phyloP scores from a whole-genome alignment of 2,113 vertebrate species.

The Poeciliopsis retropinna region DNA sequence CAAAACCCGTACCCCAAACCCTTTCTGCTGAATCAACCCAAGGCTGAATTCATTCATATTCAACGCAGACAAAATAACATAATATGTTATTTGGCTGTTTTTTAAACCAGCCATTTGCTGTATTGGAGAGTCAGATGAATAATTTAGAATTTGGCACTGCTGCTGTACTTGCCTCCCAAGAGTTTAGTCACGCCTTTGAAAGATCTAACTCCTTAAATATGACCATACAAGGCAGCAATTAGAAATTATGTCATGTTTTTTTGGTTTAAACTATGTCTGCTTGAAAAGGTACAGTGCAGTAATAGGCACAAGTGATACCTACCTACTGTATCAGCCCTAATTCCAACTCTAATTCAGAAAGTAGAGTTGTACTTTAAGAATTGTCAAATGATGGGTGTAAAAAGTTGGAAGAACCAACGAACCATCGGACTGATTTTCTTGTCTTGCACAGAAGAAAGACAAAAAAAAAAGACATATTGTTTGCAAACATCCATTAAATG shows the following conservation, averaged over 20 bases:
- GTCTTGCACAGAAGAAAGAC: not conserved
- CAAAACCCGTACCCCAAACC: not conserved
- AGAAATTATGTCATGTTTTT: not conserved
- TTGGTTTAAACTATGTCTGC: not conserved
- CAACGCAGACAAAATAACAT: too few relatives aligned
- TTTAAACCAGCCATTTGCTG: not conserved
- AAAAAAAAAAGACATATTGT: not conserved
- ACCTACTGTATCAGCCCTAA: too few relatives aligned
- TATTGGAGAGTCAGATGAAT: not conserved
- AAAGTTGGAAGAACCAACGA: not conserved
- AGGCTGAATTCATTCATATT: not conserved
- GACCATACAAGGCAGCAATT: not conserved
- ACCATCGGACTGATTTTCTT: not conserved
- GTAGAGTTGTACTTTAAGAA: not conserved
- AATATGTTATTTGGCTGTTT: too few relatives aligned
- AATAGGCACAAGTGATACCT: too few relatives aligned
- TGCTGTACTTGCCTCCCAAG: not conserved
- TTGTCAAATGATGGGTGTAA: not conserved
- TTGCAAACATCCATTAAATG: slow-evolving; percentile 23
- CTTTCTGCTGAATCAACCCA: not conserved
- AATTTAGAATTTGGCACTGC: not conserved
- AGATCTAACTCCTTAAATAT: not conserved
- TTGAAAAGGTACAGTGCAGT: not conserved
- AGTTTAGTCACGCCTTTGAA: not conserved
- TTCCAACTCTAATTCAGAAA: too few relatives aligned